Base-by-base conservation (phyloP, 2,113 vertebrate genomes). In the Pampusana beccarii region DNA sequence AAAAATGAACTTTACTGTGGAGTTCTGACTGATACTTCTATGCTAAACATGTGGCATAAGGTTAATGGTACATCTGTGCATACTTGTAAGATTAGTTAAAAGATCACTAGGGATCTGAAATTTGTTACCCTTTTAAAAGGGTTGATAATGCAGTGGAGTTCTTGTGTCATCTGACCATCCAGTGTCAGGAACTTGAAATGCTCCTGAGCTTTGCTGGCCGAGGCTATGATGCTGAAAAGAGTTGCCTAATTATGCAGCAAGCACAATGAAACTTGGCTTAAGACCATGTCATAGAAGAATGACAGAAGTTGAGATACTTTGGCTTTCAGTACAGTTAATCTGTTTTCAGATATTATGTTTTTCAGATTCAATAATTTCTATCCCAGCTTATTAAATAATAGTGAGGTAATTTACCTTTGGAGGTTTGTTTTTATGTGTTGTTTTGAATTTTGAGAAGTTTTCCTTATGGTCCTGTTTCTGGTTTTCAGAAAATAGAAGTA, bases 11-110 rank as follows among this genome's bases (percentile, higher is more conserved):
- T 94, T 75, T 7, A 13, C 12, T 9, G 18, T 57, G 74, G 23
- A 56, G 16, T 9, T 84, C 31, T 46, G 81, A 4, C 16, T 33
- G 72, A 15, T 0, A 0, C 10, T 44, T 61, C 17, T 13, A 4
- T 16, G 26, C 11, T 29, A 20, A 60, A 74, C 10, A 36, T 11
- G 31, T 84, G 42, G n/a, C 33, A 2, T 51, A 11, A 42, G 46
- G 33, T 58, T 56, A 36, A 26, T 31, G 83, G 25, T 31, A 20
- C 78, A 33, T 46, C 8, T 9, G 28, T 62, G 31, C 5, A 0
- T 34, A 8, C 28, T 70, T 57, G 31, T 11, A 84, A 58, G 46
- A 31, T 74, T 46, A 46, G 25, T 58, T 90, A 38, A 82, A 87
- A 40, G n/a, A 61, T 92, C 57, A 11, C 31, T 74, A 62, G 36